phyloP scores from a whole-genome alignment of 1,140 invertebrate species.

The Latrodectus geometricus region DNA sequence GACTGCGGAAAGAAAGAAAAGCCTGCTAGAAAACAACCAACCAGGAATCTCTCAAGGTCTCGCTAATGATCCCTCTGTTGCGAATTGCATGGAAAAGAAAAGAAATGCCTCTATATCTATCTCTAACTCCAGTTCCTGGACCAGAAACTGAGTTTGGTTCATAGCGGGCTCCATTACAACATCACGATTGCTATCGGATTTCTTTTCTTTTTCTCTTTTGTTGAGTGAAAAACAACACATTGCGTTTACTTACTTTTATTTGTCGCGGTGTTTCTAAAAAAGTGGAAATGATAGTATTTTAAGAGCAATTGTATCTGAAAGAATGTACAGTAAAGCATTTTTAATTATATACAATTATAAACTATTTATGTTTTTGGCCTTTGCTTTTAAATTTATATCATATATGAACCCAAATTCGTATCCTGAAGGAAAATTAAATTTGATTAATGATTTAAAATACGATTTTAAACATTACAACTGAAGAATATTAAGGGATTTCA shows the following conservation, averaged over 20 bases:
- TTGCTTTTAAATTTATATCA: no score
- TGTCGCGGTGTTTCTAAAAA: background rate
- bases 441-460: no score
- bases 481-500: no score
- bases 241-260: background rate
- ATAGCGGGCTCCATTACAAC: background rate
- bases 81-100: background rate
- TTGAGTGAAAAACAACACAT: background rate
- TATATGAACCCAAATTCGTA: no score
- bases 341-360: no score
- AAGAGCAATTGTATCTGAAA: no score
- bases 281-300: background rate
- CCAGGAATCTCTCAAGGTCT: background rate
- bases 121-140: background rate
- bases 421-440: no score
- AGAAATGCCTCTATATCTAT: background rate
- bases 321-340: no score
- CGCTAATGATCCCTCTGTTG: background rate
- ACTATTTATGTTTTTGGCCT: no score
- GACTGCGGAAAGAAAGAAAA: constrained; percentile 1
- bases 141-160: background rate
- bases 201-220: background rate
- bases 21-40: background rate
- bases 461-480: no score
- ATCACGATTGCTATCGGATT: constrained; percentile 1